A percentile compares a stretch with the other conserved stretches of the same genome.
Evolutionary conservation across 1,140 invertebrate species (phyloP).

Genomic region (Trachymyrmex septentrionalis): DNA sequence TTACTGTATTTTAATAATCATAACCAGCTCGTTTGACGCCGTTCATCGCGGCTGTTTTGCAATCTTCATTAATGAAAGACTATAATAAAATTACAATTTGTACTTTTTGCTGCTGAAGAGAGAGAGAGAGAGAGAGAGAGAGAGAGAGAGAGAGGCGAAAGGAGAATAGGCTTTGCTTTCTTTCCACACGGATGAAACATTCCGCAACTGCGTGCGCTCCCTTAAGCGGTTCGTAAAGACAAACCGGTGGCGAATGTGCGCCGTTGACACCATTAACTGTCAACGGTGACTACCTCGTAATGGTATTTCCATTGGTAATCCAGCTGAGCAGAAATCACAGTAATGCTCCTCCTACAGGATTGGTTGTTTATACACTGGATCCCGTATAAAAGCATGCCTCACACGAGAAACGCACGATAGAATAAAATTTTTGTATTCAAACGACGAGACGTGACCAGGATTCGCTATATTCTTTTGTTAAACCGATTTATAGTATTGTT

Average conservation of each 20-base stretch:
- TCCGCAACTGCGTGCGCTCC: not conserved
- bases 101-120: not conserved
- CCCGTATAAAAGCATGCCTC: not conserved
- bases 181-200: not conserved
- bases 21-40: not conserved
- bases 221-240: slow-evolving; percentile 28
- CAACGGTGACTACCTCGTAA: slow-evolving; percentile 2
- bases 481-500: not conserved
- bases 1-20: not conserved
- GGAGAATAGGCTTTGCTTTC: not conserved
- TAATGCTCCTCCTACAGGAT: not conserved
- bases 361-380: not conserved
- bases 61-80: not conserved
- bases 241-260: slow-evolving; percentile 10
- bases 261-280: slow-evolving; percentile 41
- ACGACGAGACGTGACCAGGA: not conserved
- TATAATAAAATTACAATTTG: not conserved
- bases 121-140: not conserved
- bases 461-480: not conserved
- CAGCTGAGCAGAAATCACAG: not conserved
- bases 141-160: not conserved
- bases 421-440: slow-evolving; percentile 8
- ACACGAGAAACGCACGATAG: not conserved
- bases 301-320: slow-evolving; percentile 6
- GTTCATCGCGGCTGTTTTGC: not conserved